phyloP scores from a whole-genome alignment of 1,140 invertebrate genomes.

The Conus betulinus region DNA sequence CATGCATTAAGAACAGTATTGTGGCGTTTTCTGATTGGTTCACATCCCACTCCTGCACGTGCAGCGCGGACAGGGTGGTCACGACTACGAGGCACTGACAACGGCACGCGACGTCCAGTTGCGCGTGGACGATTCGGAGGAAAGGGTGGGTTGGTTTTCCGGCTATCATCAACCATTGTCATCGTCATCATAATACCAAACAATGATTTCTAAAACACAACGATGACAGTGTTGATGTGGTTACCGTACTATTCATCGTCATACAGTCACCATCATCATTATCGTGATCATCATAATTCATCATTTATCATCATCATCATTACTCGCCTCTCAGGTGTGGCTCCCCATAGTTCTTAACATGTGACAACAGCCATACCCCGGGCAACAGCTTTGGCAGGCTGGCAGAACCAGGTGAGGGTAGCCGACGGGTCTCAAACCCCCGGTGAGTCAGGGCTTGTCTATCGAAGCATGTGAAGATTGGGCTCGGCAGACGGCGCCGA shows the following conservation, averaged over 20 bases:
- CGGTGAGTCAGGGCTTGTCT: no score
- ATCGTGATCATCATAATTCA: background rate
- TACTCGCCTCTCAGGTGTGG: no score
- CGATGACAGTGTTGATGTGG: no score
- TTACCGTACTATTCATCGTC: no score
- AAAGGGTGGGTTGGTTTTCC: background rate
- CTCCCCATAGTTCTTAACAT: no score
- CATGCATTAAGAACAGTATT: background rate
- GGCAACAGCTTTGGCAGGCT: no score
- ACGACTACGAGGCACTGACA: constrained; percentile 22
- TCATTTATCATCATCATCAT: background rate
- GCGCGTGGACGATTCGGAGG: background rate
- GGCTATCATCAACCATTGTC: background rate
- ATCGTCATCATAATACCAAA: background rate
- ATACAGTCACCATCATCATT: background rate
- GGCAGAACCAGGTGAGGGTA: no score
- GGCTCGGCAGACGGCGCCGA: no score
- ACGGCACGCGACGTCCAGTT: constrained; percentile 28
- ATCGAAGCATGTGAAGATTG: no score
- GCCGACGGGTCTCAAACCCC: no score
- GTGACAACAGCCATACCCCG: no score
- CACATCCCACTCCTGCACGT: background rate
- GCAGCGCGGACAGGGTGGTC: background rate
- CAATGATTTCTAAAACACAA: no score
- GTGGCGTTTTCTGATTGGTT: background rate